Conservation (phyloP, 2,113 vertebrate species). For the Elephas maximus region DNA sequence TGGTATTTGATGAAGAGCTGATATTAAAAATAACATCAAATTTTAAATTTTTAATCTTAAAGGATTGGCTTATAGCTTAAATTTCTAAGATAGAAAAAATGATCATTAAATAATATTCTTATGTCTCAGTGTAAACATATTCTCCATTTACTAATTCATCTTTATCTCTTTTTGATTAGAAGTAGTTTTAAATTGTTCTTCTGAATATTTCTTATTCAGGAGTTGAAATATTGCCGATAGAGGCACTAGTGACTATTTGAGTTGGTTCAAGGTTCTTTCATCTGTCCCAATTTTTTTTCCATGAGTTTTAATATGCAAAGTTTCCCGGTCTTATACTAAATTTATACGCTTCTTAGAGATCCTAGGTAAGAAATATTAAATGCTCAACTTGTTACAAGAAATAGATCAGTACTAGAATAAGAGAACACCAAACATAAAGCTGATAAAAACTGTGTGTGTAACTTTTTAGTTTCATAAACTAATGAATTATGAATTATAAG, state of each 20-base stretch:
- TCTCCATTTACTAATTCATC: background rate
- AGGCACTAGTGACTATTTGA: background rate
- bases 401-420: slow-evolving; percentile 36
- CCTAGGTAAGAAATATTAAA: slow-evolving; percentile 40
- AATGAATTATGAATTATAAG: slow-evolving; percentile 63
- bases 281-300: background rate
- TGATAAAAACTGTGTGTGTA: background rate
- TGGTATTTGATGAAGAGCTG: slow-evolving; percentile 40
- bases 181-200: slow-evolving; percentile 39
- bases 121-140: slow-evolving; percentile 17
- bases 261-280: background rate
- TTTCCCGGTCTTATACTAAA: slow-evolving; percentile 54
- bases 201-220: slow-evolving; percentile 32
- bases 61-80: slow-evolving; percentile 22
- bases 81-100: slow-evolving; percentile 51
- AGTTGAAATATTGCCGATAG: slow-evolving; percentile 22
- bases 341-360: slow-evolving; percentile 39
- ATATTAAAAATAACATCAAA: slow-evolving; percentile 55
- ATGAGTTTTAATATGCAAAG: slow-evolving; percentile 52
- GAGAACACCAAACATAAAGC: slow-evolving; percentile 35
- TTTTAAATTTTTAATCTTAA: slow-evolving; percentile 24
- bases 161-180: slow-evolving; percentile 9
- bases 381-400: slow-evolving; percentile 45
- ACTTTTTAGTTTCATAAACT: slow-evolving; percentile 50
- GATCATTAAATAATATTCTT: slow-evolving; percentile 54